Conservation (phyloP, 1,140 invertebrate genomes). For the Drosophila ironensis region DNA sequence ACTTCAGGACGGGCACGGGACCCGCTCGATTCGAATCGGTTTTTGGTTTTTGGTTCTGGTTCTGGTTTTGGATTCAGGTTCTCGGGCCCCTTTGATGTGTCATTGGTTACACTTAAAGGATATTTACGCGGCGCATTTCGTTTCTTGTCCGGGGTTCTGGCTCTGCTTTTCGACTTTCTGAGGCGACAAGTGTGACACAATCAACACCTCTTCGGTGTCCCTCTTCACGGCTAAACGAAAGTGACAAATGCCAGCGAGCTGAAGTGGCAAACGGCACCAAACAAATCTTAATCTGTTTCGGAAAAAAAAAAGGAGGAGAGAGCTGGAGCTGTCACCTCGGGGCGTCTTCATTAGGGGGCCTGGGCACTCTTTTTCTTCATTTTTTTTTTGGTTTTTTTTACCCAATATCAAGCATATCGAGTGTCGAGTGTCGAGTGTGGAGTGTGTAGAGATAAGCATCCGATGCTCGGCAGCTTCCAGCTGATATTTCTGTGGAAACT, state of each 20-base stretch:
- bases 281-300: constrained; percentile 54
- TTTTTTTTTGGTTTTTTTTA: constrained; percentile 8
- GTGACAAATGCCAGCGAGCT: constrained; percentile 71
- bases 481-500: constrained; percentile 38
- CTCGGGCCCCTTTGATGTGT: constrained; percentile 61
- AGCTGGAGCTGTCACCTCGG: constrained; percentile 44
- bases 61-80: background rate
- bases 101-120: constrained; percentile 79
- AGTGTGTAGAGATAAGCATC: background rate
- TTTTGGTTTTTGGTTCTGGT: background rate
- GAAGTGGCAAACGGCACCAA: constrained; percentile 41
- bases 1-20: constrained; percentile 58
- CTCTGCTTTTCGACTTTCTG: constrained; percentile 2
- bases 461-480: constrained; percentile 34
- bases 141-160: constrained; percentile 21
- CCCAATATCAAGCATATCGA: constrained; percentile 45
- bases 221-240: constrained; percentile 72
- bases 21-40: constrained; percentile 17
- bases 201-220: constrained; percentile 69
- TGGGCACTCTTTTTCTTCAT: constrained; percentile 28
- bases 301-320: constrained; percentile 5
- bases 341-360: constrained; percentile 71
- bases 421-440: too few relatives aligned
- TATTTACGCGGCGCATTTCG: constrained; percentile 69
- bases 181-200: constrained; percentile 76